Evolutionary conservation across 2,888 invertebrate genomes (phyloP).

Genomic region (Callosobruchus maculatus): DNA sequence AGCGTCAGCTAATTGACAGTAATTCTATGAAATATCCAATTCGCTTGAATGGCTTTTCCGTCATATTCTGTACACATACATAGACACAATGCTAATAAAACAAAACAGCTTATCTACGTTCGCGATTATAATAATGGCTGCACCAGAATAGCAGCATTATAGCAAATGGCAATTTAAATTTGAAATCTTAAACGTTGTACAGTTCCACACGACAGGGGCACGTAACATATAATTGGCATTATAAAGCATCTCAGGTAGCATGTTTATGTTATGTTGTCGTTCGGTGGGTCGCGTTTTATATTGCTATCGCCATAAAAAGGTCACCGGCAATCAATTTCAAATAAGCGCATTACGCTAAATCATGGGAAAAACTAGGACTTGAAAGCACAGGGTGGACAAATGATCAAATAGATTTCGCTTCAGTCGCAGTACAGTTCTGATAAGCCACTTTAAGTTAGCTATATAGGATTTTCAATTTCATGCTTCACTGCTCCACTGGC

Average conservation of each 20-base stretch:
- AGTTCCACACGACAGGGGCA: neutral
- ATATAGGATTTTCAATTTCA: no score
- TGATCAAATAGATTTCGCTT: no score
- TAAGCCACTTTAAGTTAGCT: no score
- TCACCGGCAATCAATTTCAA: neutral
- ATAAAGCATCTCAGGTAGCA: constrained; percentile 18
- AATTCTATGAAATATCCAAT: neutral
- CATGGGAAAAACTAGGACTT: neutral
- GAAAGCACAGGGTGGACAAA: neutral
- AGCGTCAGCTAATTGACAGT: neutral
- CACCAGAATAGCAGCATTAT: neutral
- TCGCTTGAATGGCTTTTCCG: neutral
- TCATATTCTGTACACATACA: neutral
- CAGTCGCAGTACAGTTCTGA: no score
- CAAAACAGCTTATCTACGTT: neutral
- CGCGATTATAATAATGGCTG: neutral
- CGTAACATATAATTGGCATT: constrained; percentile 16
- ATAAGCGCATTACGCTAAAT: neutral
- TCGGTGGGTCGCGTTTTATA: neutral
- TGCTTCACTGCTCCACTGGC: no score
- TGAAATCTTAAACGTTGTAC: neutral
- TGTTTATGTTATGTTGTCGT: constrained; percentile 13
- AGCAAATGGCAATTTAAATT: neutral
- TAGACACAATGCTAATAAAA: neutral
- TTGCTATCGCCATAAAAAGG: neutral